Conservation (phyloP, 1,140 invertebrate genomes). For the Drosophila orena region DNA sequence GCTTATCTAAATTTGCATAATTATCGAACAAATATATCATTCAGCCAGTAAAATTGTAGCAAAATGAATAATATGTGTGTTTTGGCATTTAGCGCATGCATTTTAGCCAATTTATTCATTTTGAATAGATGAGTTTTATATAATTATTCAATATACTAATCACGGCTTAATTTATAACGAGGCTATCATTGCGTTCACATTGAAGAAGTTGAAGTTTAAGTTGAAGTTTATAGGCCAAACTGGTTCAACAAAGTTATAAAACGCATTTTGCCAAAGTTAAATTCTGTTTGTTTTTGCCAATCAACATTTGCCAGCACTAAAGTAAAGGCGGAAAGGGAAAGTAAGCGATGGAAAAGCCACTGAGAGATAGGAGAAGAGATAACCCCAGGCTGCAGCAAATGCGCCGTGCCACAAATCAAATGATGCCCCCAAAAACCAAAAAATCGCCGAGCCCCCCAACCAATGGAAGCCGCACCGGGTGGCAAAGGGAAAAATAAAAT, state of each 20-base stretch:
- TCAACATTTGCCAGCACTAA: neutral
- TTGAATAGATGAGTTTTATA: no score
- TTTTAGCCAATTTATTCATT: neutral
- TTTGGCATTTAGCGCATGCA: no score
- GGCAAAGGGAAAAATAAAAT: neutral
- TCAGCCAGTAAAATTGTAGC: neutral
- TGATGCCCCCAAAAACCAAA: constrained; percentile 34
- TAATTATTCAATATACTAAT: no score
- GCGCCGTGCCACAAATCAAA: constrained; percentile 47
- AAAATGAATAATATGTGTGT: neutral
- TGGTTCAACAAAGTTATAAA: neutral
- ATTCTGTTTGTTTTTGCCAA: neutral
- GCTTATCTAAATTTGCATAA: no score
- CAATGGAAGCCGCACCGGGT: no score
- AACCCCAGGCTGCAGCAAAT: constrained; percentile 34
- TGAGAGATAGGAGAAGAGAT: constrained; percentile 18
- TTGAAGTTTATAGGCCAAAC: neutral
- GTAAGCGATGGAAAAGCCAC: neutral
- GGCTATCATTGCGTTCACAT: no score
- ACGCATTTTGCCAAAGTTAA: neutral
- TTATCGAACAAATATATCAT: no score
- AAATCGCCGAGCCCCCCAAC: constrained; percentile 14
- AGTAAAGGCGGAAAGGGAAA: neutral
- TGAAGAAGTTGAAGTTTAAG: neutral
- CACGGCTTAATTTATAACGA: no score